phyloP scores from a whole-genome alignment of 2,797 vertebrate genomes.

The Scolopax rusticola region DNA sequence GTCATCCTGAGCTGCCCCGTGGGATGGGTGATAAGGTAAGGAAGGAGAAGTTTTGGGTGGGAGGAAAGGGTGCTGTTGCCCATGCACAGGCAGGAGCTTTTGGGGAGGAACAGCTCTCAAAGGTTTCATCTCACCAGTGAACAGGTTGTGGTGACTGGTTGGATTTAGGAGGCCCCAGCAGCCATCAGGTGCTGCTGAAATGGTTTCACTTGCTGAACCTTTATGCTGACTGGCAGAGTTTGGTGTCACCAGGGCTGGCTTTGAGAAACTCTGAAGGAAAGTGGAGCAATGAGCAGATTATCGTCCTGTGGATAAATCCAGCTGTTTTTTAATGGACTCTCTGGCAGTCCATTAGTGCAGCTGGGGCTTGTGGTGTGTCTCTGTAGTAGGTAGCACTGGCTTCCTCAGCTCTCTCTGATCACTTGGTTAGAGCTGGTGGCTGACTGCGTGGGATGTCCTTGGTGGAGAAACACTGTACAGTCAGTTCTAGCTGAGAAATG shows the following conservation, averaged over 20 bases:
- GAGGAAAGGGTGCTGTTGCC: neutral
- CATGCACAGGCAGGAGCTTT: rapidly evolving
- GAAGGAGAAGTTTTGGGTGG: neutral
- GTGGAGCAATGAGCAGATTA: neutral
- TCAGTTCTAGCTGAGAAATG: neutral
- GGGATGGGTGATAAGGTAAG: neutral
- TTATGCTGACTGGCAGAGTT: neutral
- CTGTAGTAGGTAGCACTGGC: neutral
- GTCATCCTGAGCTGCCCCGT: neutral
- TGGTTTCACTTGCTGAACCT: neutral
- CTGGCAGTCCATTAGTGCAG: neutral
- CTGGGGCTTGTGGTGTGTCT: no score
- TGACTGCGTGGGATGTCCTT: neutral
- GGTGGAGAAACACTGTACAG: neutral
- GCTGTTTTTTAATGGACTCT: neutral
- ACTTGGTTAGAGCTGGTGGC: neutral
- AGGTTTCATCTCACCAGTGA: rapidly evolving
- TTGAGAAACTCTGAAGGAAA: neutral
- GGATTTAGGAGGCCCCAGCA: neutral
- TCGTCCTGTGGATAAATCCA: neutral
- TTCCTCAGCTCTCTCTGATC: neutral
- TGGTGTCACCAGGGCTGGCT: neutral
- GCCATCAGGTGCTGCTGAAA: neutral
- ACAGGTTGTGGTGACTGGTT: neutral
- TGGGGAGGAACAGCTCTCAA: neutral